Evolutionary conservation across 2,113 vertebrate species (phyloP).

Genomic region (Paratilapia polleni): DNA sequence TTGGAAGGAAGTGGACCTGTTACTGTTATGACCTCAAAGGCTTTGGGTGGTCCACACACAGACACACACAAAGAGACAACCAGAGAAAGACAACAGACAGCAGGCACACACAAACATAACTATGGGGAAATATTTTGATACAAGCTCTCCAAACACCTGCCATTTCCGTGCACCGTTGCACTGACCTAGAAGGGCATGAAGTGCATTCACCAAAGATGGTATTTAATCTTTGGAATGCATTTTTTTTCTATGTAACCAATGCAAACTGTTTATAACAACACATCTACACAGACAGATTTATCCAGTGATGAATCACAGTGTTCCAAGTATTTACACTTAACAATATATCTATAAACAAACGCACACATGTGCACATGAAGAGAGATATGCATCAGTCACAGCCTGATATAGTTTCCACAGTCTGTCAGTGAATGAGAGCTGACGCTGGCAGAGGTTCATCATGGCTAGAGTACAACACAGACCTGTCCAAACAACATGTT

Average conservation of each 20-base stretch:
- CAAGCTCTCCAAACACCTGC: constrained; percentile 48
- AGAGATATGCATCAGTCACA: constrained; percentile 16
- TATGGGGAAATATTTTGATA: constrained; percentile 21
- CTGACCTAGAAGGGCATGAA: constrained; percentile 2
- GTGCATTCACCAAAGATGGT: background rate
- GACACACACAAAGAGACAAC: background rate
- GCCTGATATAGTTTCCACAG: constrained; percentile 5
- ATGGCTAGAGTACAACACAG: constrained; percentile 37
- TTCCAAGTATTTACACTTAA: constrained; percentile 8
- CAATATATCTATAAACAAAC: constrained; percentile 30
- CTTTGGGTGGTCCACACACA: constrained; percentile 77
- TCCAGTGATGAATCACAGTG: background rate
- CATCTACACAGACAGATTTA: background rate
- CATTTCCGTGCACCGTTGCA: constrained; percentile 1
- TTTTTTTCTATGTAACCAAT: constrained; percentile 27
- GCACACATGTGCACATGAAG: background rate
- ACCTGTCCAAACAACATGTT: constrained; percentile 67
- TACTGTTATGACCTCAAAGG: constrained; percentile 74
- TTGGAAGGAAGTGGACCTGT: constrained; percentile 71
- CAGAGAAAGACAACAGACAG: constrained; percentile 18
- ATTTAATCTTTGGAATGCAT: constrained; percentile 33
- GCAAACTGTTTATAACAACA: constrained; percentile 30
- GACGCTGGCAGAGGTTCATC: constrained; percentile 47
- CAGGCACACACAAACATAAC: constrained; percentile 45
- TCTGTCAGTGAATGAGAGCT: constrained; percentile 21